Evolutionary conservation across 2,113 vertebrate species (phyloP).

Genomic region (Hepsetus odoe): DNA sequence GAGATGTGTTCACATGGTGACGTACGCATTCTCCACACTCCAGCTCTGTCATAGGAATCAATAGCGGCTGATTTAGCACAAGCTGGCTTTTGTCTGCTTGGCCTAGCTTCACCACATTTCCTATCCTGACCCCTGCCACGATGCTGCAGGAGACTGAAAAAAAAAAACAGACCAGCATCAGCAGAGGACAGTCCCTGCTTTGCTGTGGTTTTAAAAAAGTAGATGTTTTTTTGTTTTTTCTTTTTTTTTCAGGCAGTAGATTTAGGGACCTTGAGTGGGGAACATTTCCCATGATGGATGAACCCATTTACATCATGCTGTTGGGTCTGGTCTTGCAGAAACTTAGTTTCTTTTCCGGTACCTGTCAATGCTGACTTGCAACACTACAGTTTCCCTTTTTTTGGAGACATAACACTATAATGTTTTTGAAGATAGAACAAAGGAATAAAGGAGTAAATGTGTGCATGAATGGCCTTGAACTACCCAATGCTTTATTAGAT

Average conservation of each 20-base stretch:
- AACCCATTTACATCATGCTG: not conserved
- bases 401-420: no score
- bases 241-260: not conserved
- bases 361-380: not conserved
- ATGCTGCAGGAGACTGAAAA: not conserved
- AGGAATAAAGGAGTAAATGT: no score
- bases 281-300: not conserved
- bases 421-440: no score
- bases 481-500: no score
- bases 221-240: not conserved
- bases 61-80: conserved; percentile 25
- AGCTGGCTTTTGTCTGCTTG: conserved; percentile 1
- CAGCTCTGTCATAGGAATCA: conserved; percentile 40
- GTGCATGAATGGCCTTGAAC: no score
- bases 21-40: conserved; percentile 2
- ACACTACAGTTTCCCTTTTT: no score
- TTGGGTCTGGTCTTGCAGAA: not conserved
- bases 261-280: not conserved
- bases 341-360: not conserved
- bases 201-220: not conserved
- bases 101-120: not conserved
- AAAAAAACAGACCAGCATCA: not conserved
- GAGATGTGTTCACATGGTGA: not conserved
- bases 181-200: not conserved
- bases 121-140: not conserved